Conservation (phyloP, 2,888 invertebrate genomes). For the Conomelus anceps region DNA sequence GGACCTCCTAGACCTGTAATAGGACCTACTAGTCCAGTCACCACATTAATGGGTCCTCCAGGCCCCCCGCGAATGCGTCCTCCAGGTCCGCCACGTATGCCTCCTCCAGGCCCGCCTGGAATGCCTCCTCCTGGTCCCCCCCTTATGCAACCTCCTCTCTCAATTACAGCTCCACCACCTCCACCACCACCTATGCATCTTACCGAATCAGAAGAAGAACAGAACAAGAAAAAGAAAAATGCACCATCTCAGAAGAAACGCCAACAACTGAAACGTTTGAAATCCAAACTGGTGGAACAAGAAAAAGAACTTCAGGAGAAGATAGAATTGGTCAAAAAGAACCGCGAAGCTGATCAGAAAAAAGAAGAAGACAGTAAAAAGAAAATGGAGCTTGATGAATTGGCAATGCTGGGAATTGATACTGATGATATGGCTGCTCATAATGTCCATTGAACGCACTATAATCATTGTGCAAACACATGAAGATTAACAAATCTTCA, state of each 20-base stretch:
- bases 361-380: conserved; percentile 19
- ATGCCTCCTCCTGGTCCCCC: conserved; percentile 20
- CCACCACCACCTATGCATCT: conserved; percentile 11
- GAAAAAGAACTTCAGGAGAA: conserved; percentile 24
- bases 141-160: conserved; percentile 13
- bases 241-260: conserved; percentile 43
- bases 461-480: too few relatives aligned
- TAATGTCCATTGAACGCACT: conserved; percentile 34
- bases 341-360: neutral
- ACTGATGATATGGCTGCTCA: conserved; percentile 66
- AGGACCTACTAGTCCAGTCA: neutral
- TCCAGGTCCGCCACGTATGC: conserved; percentile 22
- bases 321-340: neutral
- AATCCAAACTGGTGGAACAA: conserved; percentile 38
- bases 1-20: neutral
- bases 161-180: conserved; percentile 6
- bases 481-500: too few relatives aligned
- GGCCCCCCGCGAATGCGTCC: conserved; percentile 16
- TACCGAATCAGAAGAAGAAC: conserved; percentile 41
- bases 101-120: conserved; percentile 18
- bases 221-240: conserved; percentile 38
- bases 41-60: neutral
- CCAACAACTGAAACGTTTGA: conserved; percentile 52
- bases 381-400: conserved; percentile 46
- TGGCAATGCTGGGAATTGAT: conserved; percentile 80